These are phyloP conservation scores for Laterallus jamaicensis DNA, from an alignment of 2,113 vertebrate species.

Conservation along the genomic window DNA sequence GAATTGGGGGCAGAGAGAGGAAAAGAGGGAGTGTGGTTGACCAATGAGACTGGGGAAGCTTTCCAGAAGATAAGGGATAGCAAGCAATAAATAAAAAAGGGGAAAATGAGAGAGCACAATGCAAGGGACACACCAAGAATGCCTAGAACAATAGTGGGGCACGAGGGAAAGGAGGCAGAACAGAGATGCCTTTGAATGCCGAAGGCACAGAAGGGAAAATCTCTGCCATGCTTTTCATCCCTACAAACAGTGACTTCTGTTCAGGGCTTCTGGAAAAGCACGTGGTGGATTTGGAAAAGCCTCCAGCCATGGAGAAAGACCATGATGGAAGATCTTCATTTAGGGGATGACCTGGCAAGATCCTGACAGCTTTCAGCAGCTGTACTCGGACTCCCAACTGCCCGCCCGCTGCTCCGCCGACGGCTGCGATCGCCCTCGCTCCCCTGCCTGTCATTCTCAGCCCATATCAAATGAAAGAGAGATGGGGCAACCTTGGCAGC, in stretches of 20 bases:
- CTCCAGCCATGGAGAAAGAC: neutral
- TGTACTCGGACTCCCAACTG: neutral
- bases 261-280: slow-evolving; percentile 10
- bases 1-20: too few relatives aligned
- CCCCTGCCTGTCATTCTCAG: slow-evolving; percentile 27
- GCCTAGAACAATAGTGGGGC: neutral
- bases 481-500: slow-evolving; percentile 26
- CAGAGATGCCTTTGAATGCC: neutral
- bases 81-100: neutral
- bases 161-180: neutral
- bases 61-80: neutral
- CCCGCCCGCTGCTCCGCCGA: neutral
- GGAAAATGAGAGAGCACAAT: neutral
- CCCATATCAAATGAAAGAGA: slow-evolving; percentile 29
- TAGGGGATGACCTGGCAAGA: neutral
- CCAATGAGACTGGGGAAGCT: neutral
- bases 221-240: neutral
- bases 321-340: slow-evolving; percentile 22
- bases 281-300: neutral
- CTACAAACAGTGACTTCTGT: neutral
- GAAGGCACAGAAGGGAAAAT: neutral
- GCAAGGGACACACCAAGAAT: neutral
- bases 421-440: neutral
- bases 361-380: slow-evolving; percentile 30
- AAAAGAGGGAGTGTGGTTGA: neutral